Evolutionary conservation across 2,888 invertebrate species (phyloP), one percentile per base, ranked within the genome.

Genomic region (Cryptus viduatorius): DNA sequence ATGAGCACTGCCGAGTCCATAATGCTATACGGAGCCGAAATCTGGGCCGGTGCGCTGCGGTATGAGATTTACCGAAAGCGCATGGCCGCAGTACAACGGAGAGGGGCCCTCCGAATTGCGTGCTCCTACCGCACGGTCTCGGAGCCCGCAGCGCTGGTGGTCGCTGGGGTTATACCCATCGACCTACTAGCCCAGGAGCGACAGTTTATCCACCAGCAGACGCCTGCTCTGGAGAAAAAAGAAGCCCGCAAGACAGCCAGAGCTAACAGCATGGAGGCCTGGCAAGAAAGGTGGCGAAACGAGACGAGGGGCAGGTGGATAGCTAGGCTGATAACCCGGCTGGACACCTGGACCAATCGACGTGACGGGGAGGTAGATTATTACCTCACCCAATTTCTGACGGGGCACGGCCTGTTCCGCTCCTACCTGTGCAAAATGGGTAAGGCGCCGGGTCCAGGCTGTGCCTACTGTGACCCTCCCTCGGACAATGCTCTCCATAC

Each of bases 91-190:
- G 86, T 83, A 4, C 83, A 85, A 59, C 8, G 72, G 12, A 44
- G 24, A 24, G 69, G 68, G 19, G 88, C 88, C 3, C 69, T 88
- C 8, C 76, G 87, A 67, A 72, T 85, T 2, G 69, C 86, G 5
- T 83, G 87, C 56, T 81, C 87, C 0, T 90, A 89, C 44, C 75
- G 87, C 4, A 89, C 88, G 0, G 88, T 90, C 0, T 89, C 89
- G 7, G 87, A 88, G 19, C 79, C 83, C 0, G 87, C 88, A 4
- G 71, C 84, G 7, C 67, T 87, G 31, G 84, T 87, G n/a, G 67
- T 90, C 8, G 87, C 87, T 0, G 77, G 84, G 8, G 80, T 87
- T 14, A 79, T 83, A 8, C 88, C 89, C 4, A 86, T 89, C n/a
- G 81, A 87, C 48, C 80, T 88, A 12, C 82, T 88, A 3, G 88